These are phyloP conservation scores for Helobdella robusta DNA, from an alignment of 2,888 invertebrate genomes.

Conservation along the genomic window DNA sequence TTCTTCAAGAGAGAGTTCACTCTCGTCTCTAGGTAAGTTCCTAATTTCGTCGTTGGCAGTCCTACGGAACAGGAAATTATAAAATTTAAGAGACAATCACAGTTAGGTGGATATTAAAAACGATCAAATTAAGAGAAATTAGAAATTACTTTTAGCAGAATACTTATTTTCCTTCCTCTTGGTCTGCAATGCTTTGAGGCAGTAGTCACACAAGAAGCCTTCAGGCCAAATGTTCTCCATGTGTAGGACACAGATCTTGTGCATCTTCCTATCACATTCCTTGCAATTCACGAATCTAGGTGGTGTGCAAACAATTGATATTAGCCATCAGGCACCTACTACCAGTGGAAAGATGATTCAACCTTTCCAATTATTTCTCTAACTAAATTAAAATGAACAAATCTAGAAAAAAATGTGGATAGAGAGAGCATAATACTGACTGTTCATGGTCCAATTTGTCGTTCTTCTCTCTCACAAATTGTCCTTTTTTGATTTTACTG, in stretches of 20 bases:
- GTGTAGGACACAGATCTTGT: conserved; percentile 94
- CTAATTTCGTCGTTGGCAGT: conserved; percentile 83
- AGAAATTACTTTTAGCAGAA: conserved; percentile 68
- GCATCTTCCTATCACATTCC: conserved; percentile 92
- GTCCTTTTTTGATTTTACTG: conserved; percentile 89
- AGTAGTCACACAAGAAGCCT: conserved; percentile 76
- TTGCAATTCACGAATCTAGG: conserved; percentile 76
- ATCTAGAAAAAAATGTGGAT: too few relatives aligned
- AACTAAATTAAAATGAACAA: too few relatives aligned
- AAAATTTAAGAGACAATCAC: not conserved
- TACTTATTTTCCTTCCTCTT: conserved; percentile 95
- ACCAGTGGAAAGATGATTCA: too few relatives aligned
- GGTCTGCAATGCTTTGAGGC: conserved; percentile 75
- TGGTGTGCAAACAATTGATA: too few relatives aligned
- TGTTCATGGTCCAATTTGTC: conserved; percentile 94
- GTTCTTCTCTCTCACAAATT: conserved; percentile 95
- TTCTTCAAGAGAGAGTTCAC: conserved; percentile 95
- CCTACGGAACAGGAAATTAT: conserved; percentile 6
- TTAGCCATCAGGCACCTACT: too few relatives aligned
- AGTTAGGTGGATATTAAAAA: not conserved
- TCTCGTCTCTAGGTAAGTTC: conserved; percentile 90
- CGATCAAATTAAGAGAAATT: not conserved
- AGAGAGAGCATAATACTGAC: conserved; percentile 46
- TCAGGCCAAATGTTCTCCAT: conserved; percentile 66
- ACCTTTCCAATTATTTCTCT: too few relatives aligned